Base-by-base conservation (phyloP, 2,113 vertebrate genomes). In the Arenaria interpres region DNA sequence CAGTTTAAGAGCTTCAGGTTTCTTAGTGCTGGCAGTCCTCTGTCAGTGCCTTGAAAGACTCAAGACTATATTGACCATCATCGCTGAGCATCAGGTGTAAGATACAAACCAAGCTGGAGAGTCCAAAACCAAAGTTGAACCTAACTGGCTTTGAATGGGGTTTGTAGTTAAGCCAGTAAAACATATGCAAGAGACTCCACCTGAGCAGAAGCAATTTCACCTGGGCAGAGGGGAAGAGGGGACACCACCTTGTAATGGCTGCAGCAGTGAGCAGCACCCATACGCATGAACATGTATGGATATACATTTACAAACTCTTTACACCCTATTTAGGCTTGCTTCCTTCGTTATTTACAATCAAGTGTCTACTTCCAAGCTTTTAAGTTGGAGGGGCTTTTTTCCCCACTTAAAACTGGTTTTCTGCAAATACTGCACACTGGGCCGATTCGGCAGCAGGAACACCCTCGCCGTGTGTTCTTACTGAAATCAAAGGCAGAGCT, bases 211-310 rank as follows among this genome's bases (percentile, higher is more conserved):
- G 14, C 12, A 54, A 63, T 43, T 4, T 21, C 8, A 39, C 4
- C 30, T 9, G 24, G 30, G 48, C 8, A 63, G 46, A 62, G 28
- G 18, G 9, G 3, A 53, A 24, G 21, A 43, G 7, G 14, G 30
- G 14, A 60, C 20, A 33, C 7, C 25, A 25, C 8, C 56, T 37
- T 11, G 10, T 0, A 7, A 25, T 0, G 74, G 83, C 56, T 37
- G 12, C 23, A 1, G 2, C 10, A 23, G 16, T 0, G 5, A 64
- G 73, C 51, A 39, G n/a, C 56, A 9, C 25, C 59, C 39, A 43
- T 11, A 22, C 32, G 28, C 6, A 13, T 7, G 7, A 27, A 73
- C 19, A 21, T 1, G 0, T 6, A 8, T 0, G 5, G 7, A 2
- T 13, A 32, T 10, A 5, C 4, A 46, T n/a, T 35, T 60, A 43